phyloP scores from a whole-genome alignment of 2,888 invertebrate genomes.

The Podotricha telesiphe region DNA sequence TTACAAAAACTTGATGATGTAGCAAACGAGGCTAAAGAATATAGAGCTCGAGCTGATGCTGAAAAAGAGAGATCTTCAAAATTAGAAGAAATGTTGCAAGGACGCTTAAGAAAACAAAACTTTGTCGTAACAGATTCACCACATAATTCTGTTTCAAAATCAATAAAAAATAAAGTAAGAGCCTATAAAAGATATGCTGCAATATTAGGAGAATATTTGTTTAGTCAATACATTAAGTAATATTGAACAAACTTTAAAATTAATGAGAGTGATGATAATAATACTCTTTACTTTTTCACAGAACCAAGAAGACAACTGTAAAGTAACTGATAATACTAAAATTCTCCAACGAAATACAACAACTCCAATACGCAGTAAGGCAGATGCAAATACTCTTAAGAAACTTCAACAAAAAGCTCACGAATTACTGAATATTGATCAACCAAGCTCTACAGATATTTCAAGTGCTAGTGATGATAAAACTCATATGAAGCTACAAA shows the following conservation, averaged over 20 bases:
- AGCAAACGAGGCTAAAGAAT: conserved; percentile 65
- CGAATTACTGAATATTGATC: conserved; percentile 66
- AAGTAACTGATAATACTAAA: conserved; percentile 44
- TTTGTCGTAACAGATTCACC: conserved; percentile 40
- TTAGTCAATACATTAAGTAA: background rate
- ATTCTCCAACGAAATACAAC: conserved; percentile 48
- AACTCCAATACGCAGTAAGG: conserved; percentile 29
- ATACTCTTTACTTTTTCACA: conserved; percentile 7
- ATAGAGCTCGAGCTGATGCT: conserved; percentile 60
- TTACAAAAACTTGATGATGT: conserved; percentile 69
- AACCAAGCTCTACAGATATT: conserved; percentile 65
- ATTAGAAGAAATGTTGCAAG: conserved; percentile 61
- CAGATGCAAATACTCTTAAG: conserved; percentile 61
- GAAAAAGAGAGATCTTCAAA: conserved; percentile 63
- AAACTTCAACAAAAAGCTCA: conserved; percentile 74
- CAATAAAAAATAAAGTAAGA: conserved; percentile 42
- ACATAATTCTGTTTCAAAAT: conserved; percentile 19
- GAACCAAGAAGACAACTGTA: conserved; percentile 29
- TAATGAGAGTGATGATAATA: background rate
- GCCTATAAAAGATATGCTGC: conserved; percentile 14
- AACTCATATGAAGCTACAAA: conserved; percentile 26
- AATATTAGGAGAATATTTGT: too few species aligned
- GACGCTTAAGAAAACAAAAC: conserved; percentile 48
- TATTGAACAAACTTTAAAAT: background rate
- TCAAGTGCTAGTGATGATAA: conserved; percentile 54